A percentile compares a stretch with the other conserved stretches of the same genome.
Evolutionary conservation across 2,888 invertebrate genomes (phyloP).

Genomic region (Ceriagrion tenellum): DNA sequence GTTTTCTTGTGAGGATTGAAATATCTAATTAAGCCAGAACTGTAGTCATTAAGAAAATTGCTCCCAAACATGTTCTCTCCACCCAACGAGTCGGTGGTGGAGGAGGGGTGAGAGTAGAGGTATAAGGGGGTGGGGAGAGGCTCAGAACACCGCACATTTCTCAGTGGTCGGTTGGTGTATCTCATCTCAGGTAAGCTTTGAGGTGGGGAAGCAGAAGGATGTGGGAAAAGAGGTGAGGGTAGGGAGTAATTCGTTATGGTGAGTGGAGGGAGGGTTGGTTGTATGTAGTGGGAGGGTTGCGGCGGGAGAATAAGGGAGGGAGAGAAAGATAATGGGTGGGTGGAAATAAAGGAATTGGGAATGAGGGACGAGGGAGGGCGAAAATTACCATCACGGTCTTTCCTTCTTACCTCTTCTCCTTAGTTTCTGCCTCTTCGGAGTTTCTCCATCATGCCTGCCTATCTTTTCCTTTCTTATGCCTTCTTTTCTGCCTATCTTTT

Average conservation of each 20-base stretch:
- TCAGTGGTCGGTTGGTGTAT: slow-evolving; percentile 17
- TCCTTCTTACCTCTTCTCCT: too few relatives aligned
- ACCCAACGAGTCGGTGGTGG: not conserved
- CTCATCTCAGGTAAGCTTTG: slow-evolving; percentile 1
- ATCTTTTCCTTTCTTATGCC: too few relatives aligned
- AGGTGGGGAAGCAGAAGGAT: not conserved
- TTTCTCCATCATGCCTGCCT: too few relatives aligned
- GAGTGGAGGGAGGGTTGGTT: not conserved
- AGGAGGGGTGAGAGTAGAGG: too few relatives aligned
- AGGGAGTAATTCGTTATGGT: not conserved
- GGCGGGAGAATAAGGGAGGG: not conserved
- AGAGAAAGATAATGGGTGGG: not conserved
- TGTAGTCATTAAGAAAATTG: slow-evolving; percentile 36
- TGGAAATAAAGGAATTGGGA: not conserved
- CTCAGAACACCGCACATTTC: not conserved
- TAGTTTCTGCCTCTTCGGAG: too few relatives aligned
- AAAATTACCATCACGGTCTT: too few relatives aligned
- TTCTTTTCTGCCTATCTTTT: too few relatives aligned
- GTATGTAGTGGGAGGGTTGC: not conserved
- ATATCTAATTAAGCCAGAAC: slow-evolving; percentile 33
- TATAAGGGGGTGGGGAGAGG: not conserved
- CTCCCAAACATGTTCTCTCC: not conserved
- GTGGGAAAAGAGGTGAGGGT: not conserved
- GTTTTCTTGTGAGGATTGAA: not conserved
- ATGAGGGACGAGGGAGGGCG: too few relatives aligned